Percentiles rank a stretch among this genome's conserved stretches.
These are phyloP conservation scores for Aelia acuminata DNA, from an alignment of 2,888 invertebrate genomes.

Conservation along the genomic window DNA sequence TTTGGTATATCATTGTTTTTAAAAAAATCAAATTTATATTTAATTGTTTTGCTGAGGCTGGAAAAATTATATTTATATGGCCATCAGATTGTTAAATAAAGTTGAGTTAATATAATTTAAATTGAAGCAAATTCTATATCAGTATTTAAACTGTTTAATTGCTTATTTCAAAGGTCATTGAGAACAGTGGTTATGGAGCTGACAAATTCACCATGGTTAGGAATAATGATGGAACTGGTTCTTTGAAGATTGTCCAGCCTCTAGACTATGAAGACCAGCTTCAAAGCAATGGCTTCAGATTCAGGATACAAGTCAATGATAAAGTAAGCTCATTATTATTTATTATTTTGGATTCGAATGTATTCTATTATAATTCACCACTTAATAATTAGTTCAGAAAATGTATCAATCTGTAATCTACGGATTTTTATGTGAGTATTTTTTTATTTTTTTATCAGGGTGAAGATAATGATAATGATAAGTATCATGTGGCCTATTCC, in stretches of 20 bases:
- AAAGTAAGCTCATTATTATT: slow-evolving; percentile 71
- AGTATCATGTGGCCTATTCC: slow-evolving; percentile 96
- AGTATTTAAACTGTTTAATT: neutral
- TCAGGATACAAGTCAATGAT: slow-evolving; percentile 94
- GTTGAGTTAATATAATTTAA: neutral
- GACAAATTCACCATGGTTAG: slow-evolving; percentile 98
- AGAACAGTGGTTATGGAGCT: slow-evolving; percentile 94
- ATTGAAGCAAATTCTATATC: neutral
- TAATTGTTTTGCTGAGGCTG: no score
- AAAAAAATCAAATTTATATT: no score
- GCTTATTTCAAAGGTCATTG: slow-evolving; percentile 76
- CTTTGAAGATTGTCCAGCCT: slow-evolving; percentile 94
- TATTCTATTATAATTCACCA: neutral
- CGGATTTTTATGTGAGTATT: neutral
- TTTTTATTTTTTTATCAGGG: slow-evolving; percentile 71
- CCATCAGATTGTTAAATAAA: neutral
- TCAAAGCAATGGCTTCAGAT: slow-evolving; percentile 95
- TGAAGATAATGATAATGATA: slow-evolving; percentile 96
- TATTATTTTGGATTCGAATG: neutral
- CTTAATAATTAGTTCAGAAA: neutral
- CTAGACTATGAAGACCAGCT: slow-evolving; percentile 94
- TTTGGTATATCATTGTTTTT: no score
- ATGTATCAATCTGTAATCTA: neutral
- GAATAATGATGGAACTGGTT: slow-evolving; percentile 95
- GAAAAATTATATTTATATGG: no score